Evolutionary conservation across 2,888 invertebrate genomes (phyloP).

Genomic region (Molorchus minor): DNA sequence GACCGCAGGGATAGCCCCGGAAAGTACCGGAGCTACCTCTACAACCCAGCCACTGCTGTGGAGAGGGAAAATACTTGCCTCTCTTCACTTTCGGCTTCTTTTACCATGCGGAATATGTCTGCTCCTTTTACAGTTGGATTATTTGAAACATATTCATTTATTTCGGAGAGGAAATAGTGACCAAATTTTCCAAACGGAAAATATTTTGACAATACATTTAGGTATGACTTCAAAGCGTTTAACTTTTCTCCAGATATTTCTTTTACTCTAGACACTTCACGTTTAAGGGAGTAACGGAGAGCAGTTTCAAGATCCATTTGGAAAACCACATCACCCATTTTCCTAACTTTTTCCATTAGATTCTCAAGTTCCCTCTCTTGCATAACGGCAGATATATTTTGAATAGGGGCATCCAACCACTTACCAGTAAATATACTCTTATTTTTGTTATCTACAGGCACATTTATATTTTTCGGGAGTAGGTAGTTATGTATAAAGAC

Average conservation of each 20-base stretch:
- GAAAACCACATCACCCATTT: constrained; percentile 72
- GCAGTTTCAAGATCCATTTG: constrained; percentile 90
- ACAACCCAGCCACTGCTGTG: constrained; percentile 80
- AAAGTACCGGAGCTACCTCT: constrained; percentile 77
- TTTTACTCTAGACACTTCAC: constrained; percentile 81
- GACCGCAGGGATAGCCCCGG: constrained; percentile 91
- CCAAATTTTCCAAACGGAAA: constrained; percentile 82
- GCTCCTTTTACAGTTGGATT: constrained; percentile 68
- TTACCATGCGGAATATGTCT: constrained; percentile 68
- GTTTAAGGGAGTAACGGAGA: constrained; percentile 76
- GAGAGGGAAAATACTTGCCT: constrained; percentile 68
- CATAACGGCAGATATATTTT: constrained; percentile 52
- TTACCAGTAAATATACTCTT: constrained; percentile 51
- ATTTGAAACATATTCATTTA: constrained; percentile 66
- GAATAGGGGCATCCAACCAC: constrained; percentile 58
- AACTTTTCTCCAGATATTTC: constrained; percentile 76
- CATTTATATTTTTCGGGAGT: constrained; percentile 53
- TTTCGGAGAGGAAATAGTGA: constrained; percentile 70
- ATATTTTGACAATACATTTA: constrained; percentile 76
- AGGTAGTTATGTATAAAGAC: constrained; percentile 66
- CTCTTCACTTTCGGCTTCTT: constrained; percentile 63
- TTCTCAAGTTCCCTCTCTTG: constrained; percentile 54
- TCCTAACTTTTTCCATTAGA: constrained; percentile 56
- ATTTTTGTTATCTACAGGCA: constrained; percentile 10
- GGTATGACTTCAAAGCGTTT: constrained; percentile 76